Percentiles rank a stretch among this genome's conserved stretches.
These are phyloP conservation scores for Hydractinia echinata DNA, from an alignment of 30 jellyfish, hydroid and myxozoan species.

Conservation along the genomic window DNA sequence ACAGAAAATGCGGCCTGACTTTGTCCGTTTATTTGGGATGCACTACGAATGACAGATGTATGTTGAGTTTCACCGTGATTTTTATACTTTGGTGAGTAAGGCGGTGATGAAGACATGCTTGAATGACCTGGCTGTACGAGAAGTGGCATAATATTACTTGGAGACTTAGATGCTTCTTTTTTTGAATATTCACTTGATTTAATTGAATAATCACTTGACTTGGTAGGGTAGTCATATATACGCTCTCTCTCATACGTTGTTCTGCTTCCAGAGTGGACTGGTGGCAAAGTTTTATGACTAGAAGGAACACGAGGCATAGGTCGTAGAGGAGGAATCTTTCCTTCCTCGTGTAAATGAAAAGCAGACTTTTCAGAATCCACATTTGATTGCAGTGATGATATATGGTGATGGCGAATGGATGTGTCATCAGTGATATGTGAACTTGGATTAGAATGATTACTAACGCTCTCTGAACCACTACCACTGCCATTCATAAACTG, in stretches of 20 bases:
- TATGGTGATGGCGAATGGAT: conserved; percentile 10
- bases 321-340: conserved; percentile 19
- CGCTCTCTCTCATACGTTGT: neutral
- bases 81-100: conserved; percentile 19
- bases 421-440: neutral
- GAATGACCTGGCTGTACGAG: conserved; percentile 21
- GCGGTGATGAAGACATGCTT: conserved; percentile 1
- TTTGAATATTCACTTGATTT: conserved; percentile 13
- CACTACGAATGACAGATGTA: conserved; percentile 29
- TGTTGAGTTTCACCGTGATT: conserved; percentile 21
- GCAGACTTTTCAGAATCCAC: neutral
- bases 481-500: conserved; percentile 46
- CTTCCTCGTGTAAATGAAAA: conserved; percentile 12
- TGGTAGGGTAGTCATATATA: neutral
- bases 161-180: neutral
- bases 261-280: neutral
- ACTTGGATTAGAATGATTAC: neutral
- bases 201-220: neutral
- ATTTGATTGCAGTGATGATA: neutral
- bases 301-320: conserved; percentile 28
- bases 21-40: neutral
- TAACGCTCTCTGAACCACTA: neutral
- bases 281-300: conserved; percentile 8
- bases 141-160: conserved; percentile 5
- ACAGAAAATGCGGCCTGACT: conserved; percentile 1